Evolutionary conservation across 1,140 invertebrate genomes (phyloP), one percentile per base, ranked within the genome.

Genomic region (Microplitis demolitor): DNA sequence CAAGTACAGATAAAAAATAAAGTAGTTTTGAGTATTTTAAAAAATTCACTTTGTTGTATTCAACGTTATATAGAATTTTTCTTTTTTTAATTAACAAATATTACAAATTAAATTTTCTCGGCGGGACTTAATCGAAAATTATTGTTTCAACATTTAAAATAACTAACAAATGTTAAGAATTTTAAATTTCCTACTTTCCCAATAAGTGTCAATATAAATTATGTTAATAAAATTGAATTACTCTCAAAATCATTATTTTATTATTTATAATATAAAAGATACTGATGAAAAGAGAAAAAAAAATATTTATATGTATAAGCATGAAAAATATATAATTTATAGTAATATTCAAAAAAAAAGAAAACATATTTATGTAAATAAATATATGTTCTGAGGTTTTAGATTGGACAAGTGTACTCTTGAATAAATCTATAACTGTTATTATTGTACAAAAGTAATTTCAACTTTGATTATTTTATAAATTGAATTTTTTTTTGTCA

Each of bases 31-130:
- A 54, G 13, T 54, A 54, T 54, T 54, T 54, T n/a, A 4, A 54
- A 54, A 54, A 54, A 54, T 54, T 16, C 5, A 54, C 4, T 54
- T 14, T 54, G 53, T 14, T 54, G 16, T 54, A 71, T 74, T 74
- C 39, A 45, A 45, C 39, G 11, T 72, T 64, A 69, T 76, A 77
- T 77, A 71, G 78, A 76, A 73, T 74, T 72, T 58, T 66, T 51
- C 72, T 71, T 72, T 62, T 33, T 76, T 66, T 24, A 2, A 1
- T 24, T 66, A 77, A 74, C 74, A 77, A 77, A 73, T 71, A 62
- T 71, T 66, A 11, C 6, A 60, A 69, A 58, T 39, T 58, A 54
- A 16, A 56, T 37, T 51, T 50, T 45, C 5, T 64, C 58, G 35
- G 63, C 51, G 45, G 62, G 56, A 31, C 5, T 54, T 54, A 16